Base-by-base conservation (phyloP, 2,888 invertebrate genomes). In the Noctua comes region DNA sequence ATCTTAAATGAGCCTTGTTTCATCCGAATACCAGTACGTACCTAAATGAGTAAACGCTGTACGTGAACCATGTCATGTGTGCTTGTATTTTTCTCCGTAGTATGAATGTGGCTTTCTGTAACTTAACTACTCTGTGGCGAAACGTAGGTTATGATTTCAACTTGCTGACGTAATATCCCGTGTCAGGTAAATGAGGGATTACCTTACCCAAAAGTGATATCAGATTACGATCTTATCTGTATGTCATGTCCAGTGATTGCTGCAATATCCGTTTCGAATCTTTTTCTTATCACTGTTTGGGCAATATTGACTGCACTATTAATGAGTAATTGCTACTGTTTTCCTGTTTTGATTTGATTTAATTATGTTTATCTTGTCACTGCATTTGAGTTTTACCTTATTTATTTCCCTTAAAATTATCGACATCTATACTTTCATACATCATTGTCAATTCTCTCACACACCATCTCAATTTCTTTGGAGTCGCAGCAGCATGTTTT, bases 201-300 rank as follows among this genome's bases (percentile, higher is more conserved):
- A 74, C 68, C 40, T 57, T 74, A 40, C 68, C 54, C 36, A 48
- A 64, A 73, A n/a, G 21, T 46, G 43, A 73, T 68, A 68, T 80
- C 51, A 16, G 73, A 62, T 46, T 68, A 43, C 59, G 43, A 80
- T 73, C 10, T 21, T 79, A 79, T 62, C 59, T 46, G 51, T 46
- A 27, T 6, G 8, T 27, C 66, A 51, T 73, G 66, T 24, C n/a
- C 21, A 16, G 24, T 36, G 68, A 73, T 80, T 62, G 73, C 59
- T 27, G 51, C 80, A 79, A 73, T 68, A 79, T 80, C 62, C 59
- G 36, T 16, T 27, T 68, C 5, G 46, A 46, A 80, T 80, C 74
- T 11, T 7, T 62, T 54, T 62, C 16, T 62, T 73, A 73, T 80
- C 68, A 27, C 36, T 18, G 27, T 79, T 79, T 80, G 27, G 68